These are phyloP conservation scores for Agrotis segetum DNA, from an alignment of 2,888 invertebrate genomes.

Conservation along the genomic window DNA sequence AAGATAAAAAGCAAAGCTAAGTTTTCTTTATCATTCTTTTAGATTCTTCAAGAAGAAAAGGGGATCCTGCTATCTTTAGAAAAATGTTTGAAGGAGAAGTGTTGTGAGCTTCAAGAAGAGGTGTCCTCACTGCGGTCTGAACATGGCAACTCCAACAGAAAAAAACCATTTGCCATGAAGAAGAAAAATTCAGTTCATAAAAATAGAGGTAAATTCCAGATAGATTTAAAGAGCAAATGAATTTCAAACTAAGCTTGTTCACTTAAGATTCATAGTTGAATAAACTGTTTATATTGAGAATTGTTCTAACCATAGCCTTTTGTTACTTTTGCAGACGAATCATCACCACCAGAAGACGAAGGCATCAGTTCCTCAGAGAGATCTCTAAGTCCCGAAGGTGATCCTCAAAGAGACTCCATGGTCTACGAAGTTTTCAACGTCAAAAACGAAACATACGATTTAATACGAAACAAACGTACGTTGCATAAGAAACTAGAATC, in stretches of 20 bases:
- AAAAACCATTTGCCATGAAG: constrained; percentile 88
- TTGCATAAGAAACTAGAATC: constrained; percentile 83
- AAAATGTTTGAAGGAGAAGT: constrained; percentile 94
- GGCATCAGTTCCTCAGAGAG: constrained; percentile 97
- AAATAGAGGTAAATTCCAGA: constrained; percentile 82
- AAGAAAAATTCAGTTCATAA: constrained; percentile 85
- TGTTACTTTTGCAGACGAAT: constrained; percentile 88
- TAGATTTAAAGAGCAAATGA: neutral
- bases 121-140: constrained; percentile 92
- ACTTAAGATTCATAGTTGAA: neutral
- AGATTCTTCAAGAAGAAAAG: constrained; percentile 95
- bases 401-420: constrained; percentile 91
- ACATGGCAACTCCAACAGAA: constrained; percentile 86
- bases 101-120: constrained; percentile 94
- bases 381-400: constrained; percentile 94
- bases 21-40: constrained; percentile 51
- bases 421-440: constrained; percentile 92
- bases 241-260: neutral
- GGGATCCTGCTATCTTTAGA: constrained; percentile 94
- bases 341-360: constrained; percentile 96
- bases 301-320: neutral
- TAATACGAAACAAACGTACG: constrained; percentile 85
- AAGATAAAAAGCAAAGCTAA: too few relatives aligned
- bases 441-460: constrained; percentile 90
- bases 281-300: neutral